Percentiles rank a stretch among this genome's conserved stretches.
Evolutionary conservation across 2,113 vertebrate species (phyloP).

Genomic region (Malurus alboscapulatus): DNA sequence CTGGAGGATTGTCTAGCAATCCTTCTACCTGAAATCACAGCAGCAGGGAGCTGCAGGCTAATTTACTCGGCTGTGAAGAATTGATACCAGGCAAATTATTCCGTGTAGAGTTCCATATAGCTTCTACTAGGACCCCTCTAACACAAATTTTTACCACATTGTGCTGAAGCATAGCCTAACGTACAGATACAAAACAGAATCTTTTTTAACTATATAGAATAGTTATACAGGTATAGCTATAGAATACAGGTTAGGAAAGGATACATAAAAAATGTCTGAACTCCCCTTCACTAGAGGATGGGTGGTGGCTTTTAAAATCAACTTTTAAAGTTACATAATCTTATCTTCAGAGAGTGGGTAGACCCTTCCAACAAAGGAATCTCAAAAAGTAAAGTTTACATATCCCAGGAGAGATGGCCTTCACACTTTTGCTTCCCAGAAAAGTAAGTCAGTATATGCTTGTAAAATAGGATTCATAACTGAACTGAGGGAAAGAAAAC

Average conservation of each 20-base stretch:
- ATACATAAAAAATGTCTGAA: background rate
- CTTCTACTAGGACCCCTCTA: background rate
- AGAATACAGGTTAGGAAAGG: background rate
- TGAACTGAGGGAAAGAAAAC: background rate
- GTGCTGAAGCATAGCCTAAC: background rate
- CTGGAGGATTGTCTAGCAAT: background rate
- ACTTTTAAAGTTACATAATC: constrained; percentile 11
- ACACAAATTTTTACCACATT: background rate
- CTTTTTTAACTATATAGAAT: background rate
- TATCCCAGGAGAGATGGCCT: background rate
- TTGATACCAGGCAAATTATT: background rate
- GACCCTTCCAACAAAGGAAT: background rate
- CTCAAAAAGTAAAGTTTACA: background rate
- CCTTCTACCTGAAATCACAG: background rate
- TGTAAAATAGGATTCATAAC: background rate
- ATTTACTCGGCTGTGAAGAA: constrained; percentile 5
- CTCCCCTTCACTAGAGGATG: background rate
- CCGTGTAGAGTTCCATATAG: background rate
- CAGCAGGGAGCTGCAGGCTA: constrained; percentile 18
- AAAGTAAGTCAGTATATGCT: background rate
- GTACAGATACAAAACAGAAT: background rate
- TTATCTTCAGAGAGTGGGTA: background rate
- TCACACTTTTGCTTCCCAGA: background rate
- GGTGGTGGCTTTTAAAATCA: background rate
- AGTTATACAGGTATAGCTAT: background rate